Evolutionary conservation across 1,140 invertebrate species (phyloP), one percentile per base, ranked within the genome.

Genomic region (Euwallacea similis): DNA sequence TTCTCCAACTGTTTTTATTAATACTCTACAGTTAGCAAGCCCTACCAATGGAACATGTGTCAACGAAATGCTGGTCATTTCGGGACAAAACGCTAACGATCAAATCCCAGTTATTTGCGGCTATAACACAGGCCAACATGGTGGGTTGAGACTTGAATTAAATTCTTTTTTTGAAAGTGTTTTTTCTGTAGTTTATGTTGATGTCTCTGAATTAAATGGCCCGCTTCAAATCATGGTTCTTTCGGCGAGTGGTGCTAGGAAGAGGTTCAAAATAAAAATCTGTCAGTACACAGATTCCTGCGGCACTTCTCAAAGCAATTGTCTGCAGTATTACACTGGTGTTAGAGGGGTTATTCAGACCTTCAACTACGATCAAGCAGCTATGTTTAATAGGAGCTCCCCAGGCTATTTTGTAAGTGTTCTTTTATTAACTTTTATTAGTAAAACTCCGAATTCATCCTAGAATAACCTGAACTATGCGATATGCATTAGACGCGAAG

Each of bases 401-500:
- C 85, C 86, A 0, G 83, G 83, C 56, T 88, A 88, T 78, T 81
- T 88, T 74, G 87, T 88, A 82, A 79, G 82, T 71, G 13, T 7
- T 7, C 1, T 43, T 0, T 42, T 58, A 33, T 2, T 11, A 58
- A 2, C 9, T 15, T 15, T 56, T 16, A 64, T 50, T 10, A 44
- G 10, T 47, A 7, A 53, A 33, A 13, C 41, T 62, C n/a, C 8
- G 33, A 44, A 16, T 59, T 71, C 61, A 71, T 86, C 87, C 54
- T 80, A 92, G 90, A 93, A 93, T 77, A 90, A 92, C 81, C 76
- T 93, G 0, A 91, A 93, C 77, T 93, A 93, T 79, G 90, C 89
- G 0, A 89, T 93, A 66, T 93, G 91, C 75, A 87, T 92, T 60
- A 79, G 86, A 61, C 86, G 89, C 69, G 83, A 84, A 54, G 73